Conservation (phyloP, 2,113 vertebrate species). For the Coptodon rendalli region DNA sequence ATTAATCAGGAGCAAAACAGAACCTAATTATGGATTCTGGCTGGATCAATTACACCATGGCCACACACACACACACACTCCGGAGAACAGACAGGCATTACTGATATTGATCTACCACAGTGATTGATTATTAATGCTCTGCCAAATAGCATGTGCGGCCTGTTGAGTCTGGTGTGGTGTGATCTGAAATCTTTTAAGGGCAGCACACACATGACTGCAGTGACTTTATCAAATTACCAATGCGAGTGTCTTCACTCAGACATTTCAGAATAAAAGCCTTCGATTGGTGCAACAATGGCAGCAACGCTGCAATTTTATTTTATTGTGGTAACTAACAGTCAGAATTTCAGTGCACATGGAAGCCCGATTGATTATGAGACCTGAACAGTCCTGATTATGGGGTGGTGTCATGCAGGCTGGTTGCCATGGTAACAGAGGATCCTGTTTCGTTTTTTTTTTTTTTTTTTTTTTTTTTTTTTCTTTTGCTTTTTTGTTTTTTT, state of each 20-base stretch:
- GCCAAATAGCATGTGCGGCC: background rate
- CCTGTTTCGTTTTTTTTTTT: fast-evolving
- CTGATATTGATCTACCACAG: background rate
- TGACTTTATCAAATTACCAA: background rate
- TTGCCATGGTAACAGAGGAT: conserved; percentile 6
- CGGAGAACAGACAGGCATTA: background rate
- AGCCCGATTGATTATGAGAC: background rate
- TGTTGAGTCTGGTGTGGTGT: background rate
- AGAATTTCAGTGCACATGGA: background rate
- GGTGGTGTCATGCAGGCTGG: background rate
- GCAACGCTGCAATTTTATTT: background rate
- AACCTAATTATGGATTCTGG: background rate
- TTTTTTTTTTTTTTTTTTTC: background rate
- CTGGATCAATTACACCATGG: conserved; percentile 5
- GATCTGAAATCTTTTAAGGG: background rate
- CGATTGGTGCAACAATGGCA: background rate
- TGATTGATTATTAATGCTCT: conserved; percentile 4
- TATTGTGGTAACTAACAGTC: background rate
- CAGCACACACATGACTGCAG: background rate
- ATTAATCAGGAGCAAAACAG: conserved; percentile 3
- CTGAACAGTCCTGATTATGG: background rate
- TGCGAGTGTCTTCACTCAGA: background rate
- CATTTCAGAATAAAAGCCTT: background rate
- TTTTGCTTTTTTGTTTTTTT: too few relatives aligned
- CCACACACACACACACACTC: background rate